phyloP scores from a whole-genome alignment of 92 coral and sea anemone species.

The Phymanthus crucifer region DNA sequence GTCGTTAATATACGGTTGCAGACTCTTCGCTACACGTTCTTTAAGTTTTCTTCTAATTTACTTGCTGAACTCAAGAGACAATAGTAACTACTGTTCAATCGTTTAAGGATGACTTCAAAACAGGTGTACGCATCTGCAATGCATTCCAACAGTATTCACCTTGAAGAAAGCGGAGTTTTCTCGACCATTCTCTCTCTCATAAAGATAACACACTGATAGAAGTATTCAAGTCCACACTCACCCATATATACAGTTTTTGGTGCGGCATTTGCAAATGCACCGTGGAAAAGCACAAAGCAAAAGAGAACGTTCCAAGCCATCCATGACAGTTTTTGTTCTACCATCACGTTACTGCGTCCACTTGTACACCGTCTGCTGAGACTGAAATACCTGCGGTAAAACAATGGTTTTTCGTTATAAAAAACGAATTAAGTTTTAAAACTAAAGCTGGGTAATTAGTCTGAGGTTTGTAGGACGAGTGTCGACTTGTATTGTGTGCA shows the following conservation, averaged over 20 bases:
- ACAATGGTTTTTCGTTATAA: background rate
- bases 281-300: background rate
- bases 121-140: too few relatives aligned
- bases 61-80: too few relatives aligned
- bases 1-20: too few relatives aligned
- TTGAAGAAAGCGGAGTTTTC: too few relatives aligned
- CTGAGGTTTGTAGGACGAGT: conserved; percentile 1
- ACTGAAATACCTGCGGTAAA: background rate
- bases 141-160: too few relatives aligned
- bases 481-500: background rate
- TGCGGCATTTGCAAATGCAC: background rate
- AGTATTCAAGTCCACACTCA: background rate
- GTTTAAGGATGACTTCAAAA: too few relatives aligned
- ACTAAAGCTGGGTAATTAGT: background rate
- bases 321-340: background rate
- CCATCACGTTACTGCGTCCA: background rate
- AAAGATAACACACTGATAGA: background rate
- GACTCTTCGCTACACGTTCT: too few relatives aligned
- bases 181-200: too few relatives aligned
- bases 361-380: background rate
- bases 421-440: conserved; percentile 1
- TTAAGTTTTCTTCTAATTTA: too few relatives aligned
- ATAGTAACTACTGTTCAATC: too few relatives aligned
- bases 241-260: conserved; percentile 1
- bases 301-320: background rate